phyloP scores from a whole-genome alignment of 2,113 vertebrate genomes.

The Actenoides hombroni region DNA sequence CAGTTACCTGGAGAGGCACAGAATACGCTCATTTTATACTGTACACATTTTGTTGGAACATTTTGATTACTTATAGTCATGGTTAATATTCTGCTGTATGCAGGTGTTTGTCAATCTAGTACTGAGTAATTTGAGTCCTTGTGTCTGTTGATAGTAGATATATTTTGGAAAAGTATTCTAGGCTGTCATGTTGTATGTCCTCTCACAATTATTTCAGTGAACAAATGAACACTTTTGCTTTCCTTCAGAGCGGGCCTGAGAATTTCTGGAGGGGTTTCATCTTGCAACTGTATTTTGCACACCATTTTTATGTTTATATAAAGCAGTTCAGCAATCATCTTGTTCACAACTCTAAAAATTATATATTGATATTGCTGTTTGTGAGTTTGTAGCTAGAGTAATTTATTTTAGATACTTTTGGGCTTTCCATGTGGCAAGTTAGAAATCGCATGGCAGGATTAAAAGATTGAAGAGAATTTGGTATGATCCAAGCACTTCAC shows the following conservation, averaged over 20 bases:
- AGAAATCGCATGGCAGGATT: not conserved
- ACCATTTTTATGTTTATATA: not conserved
- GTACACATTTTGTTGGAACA: not conserved
- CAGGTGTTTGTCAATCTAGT: not conserved
- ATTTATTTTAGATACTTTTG: not conserved
- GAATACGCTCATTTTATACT: not conserved
- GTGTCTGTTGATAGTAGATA: not conserved
- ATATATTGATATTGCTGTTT: not conserved
- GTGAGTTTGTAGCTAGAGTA: not conserved
- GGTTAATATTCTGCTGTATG: not conserved
- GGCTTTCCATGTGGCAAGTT: accelerated
- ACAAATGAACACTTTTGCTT: not conserved
- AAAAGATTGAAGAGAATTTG: not conserved
- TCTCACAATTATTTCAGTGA: not conserved
- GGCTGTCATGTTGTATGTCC: not conserved
- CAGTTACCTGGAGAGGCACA: not conserved
- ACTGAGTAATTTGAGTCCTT: not conserved
- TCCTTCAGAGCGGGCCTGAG: not conserved
- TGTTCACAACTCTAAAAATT: not conserved
- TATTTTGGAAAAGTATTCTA: not conserved
- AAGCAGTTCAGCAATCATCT: not conserved
- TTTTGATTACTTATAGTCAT: not conserved
- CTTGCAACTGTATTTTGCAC: not conserved
- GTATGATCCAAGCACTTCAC: not conserved
- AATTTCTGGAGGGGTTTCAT: not conserved